Evolutionary conservation across 64 coral and sea anemone species (phyloP).

Genomic region (Pachyseris speciosa): DNA sequence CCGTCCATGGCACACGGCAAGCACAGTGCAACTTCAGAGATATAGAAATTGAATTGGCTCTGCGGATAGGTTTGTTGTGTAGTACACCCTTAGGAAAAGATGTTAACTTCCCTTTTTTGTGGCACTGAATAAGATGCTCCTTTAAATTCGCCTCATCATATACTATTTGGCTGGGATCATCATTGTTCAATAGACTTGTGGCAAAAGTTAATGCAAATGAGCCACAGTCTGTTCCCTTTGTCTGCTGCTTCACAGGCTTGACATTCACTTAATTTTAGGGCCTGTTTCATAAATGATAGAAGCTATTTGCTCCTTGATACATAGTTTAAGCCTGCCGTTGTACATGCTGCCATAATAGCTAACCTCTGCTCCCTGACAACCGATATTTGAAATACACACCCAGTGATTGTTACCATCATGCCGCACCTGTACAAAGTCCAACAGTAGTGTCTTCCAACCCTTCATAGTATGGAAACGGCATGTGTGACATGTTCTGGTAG

Average conservation of each 20-base stretch:
- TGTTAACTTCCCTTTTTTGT: conserved; percentile 16
- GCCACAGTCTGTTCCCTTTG: conserved; percentile 10
- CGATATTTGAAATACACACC: conserved; percentile 8
- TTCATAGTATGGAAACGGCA: conserved; percentile 29
- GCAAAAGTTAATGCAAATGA: conserved; percentile 29
- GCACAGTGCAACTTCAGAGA: conserved; percentile 10
- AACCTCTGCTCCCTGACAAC: conserved; percentile 29
- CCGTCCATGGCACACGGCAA: conserved; percentile 26
- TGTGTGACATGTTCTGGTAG: conserved; percentile 7
- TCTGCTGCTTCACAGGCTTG: conserved; percentile 33
- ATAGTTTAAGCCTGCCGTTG: neutral
- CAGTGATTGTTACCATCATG: conserved; percentile 26
- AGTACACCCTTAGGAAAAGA: conserved; percentile 12
- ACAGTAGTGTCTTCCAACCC: conserved; percentile 14
- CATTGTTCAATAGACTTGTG: conserved; percentile 28
- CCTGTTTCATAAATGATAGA: conserved; percentile 12
- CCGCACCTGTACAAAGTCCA: too few relatives aligned
- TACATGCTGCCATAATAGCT: conserved; percentile 16
- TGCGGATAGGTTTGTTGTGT: conserved; percentile 1
- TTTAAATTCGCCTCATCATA: neutral
- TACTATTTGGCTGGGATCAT: conserved; percentile 29
- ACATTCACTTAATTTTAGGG: neutral
- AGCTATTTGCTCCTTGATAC: conserved; percentile 19
- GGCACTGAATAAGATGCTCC: conserved; percentile 18
- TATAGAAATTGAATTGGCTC: conserved; percentile 16